Evolutionary conservation across 2,888 invertebrate genomes (phyloP), one percentile per base, ranked within the genome.

Genomic region (Troglohyphantes excavatus): DNA sequence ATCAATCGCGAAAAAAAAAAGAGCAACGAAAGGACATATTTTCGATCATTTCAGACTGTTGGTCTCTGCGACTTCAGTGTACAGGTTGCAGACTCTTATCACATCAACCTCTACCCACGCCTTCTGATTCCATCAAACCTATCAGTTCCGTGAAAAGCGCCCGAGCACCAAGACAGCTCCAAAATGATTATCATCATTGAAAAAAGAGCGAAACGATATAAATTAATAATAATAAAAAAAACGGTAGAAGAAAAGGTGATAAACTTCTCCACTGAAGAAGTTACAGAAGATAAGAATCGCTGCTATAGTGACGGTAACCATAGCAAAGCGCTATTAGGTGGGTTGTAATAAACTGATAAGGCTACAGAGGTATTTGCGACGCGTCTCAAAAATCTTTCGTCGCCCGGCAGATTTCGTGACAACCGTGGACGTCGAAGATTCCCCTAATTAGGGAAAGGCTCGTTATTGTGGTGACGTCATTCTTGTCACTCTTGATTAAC

Each of bases 251-350:
- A n/a, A n/a, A 27, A 26, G 59, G 67, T 53, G 76, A 78, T 78
- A 85, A 67, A 59, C 78, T 78, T 85, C 76, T 39, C 70, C 78
- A 39, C 39, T 46, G 59, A 68, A 11, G 53, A 68, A 11, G 53
- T 27, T 13, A 5, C 19, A 9, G 21, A 0, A 26, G 82, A 89
- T 82, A 82, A 82, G 76, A 89, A 89, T 82, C 76, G 59, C 46
- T 78, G 78, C 21, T 89, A 89, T 89, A 82, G 46, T 61, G 61
- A 76, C 88, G 88, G 88, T 89, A 89, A 89, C 88, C 88, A 89
- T 82, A 89, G 88, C 88, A 89, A 89, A 89, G 70, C 68, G 68
- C 68, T 89, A 89, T 89, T 89, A 89, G 82, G 88, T 82, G 88
- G 75, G 88, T 68, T 68, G 39, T 43, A 82, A 63, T 46, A 65